A percentile compares a stretch with the other conserved stretches of the same genome.
These are phyloP conservation scores for Latrodectus elegans DNA, from an alignment of 2,888 invertebrate genomes.

Conservation along the genomic window DNA sequence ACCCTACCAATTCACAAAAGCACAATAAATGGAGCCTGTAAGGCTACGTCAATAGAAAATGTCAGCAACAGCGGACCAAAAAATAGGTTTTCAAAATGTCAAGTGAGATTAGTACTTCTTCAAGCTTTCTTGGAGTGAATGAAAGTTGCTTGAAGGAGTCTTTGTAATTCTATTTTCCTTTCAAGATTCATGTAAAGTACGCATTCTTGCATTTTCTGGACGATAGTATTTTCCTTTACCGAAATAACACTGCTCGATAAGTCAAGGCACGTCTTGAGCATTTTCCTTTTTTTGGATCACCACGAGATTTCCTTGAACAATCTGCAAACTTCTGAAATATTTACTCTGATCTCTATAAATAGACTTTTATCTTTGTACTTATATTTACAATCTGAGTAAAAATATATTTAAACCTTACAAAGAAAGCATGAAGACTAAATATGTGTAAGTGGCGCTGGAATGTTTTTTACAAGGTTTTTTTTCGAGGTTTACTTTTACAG, in stretches of 20 bases:
- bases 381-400: too few relatives aligned
- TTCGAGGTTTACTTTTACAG: too few relatives aligned
- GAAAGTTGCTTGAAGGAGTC: neutral
- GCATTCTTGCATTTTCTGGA: neutral
- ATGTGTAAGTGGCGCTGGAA: too few relatives aligned
- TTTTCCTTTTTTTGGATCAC: neutral
- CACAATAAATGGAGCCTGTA: neutral
- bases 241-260: neutral
- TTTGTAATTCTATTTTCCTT: neutral
- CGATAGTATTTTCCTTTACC: neutral
- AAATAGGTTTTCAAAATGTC: slow-evolving; percentile 2
- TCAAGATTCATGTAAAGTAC: neutral
- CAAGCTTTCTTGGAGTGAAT: neutral
- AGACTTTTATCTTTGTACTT: too few relatives aligned
- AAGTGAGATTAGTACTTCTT: neutral
- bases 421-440: too few relatives aligned
- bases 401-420: too few relatives aligned
- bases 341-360: too few relatives aligned
- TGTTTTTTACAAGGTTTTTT: too few relatives aligned
- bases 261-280: neutral
- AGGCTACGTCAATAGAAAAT: neutral
- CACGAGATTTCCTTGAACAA: too few relatives aligned
- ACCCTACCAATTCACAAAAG: neutral
- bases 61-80: neutral
- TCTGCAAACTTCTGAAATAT: too few relatives aligned